A percentile compares a stretch with the other conserved stretches of the same genome.
Evolutionary conservation across 2,113 vertebrate species (phyloP).

Genomic region (Myanophis thanlyinensis): DNA sequence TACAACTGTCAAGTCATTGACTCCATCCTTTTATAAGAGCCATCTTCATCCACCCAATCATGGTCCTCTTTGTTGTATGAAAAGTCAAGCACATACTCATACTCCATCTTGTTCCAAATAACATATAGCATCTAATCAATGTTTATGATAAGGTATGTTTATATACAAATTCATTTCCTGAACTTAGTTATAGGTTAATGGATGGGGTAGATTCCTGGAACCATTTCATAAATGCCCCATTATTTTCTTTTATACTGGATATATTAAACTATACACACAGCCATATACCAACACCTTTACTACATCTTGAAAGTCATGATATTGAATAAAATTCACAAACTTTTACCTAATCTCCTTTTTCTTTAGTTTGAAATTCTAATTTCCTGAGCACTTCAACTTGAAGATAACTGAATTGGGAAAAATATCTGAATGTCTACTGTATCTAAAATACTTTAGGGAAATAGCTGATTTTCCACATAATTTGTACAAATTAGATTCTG

Average conservation of each 20-base stretch:
- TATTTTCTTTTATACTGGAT: not conserved
- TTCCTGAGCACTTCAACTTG: not conserved
- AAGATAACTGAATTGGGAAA: not conserved
- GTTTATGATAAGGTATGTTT: not conserved
- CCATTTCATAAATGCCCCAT: not conserved
- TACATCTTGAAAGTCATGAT: not conserved
- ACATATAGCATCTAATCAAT: not conserved
- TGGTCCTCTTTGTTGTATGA: not conserved
- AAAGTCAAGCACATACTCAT: not conserved
- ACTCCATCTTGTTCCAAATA: not conserved
- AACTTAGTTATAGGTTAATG: not conserved
- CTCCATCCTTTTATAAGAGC: not conserved
- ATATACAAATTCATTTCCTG: not conserved
- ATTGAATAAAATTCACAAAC: not conserved
- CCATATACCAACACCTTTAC: too few species aligned
- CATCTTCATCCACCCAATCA: not conserved
- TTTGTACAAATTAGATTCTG: not conserved
- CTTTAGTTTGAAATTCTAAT: not conserved
- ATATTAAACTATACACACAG: not conserved
- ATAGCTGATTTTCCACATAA: not conserved
- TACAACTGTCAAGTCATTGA: not conserved
- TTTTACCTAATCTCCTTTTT: accelerated
- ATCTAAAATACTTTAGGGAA: not conserved
- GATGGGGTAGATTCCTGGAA: not conserved
- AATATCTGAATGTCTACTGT: not conserved